These are phyloP conservation scores for Panthera leo DNA, from an alignment of 2,113 vertebrate genomes.

Conservation along the genomic window DNA sequence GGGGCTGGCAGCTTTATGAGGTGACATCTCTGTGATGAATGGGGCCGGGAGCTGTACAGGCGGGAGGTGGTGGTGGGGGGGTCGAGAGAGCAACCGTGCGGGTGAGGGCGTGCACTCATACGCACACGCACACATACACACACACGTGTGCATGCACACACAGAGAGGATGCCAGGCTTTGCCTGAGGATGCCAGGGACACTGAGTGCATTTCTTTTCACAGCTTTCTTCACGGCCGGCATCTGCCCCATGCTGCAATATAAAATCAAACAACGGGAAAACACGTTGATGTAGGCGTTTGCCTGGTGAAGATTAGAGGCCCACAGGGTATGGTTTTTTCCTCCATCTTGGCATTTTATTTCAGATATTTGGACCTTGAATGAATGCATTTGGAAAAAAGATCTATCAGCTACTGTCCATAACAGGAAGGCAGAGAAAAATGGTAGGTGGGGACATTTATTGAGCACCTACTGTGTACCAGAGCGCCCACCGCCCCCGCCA, in stretches of 20 bases:
- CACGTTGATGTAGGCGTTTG: neutral
- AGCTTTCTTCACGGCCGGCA: rapidly evolving
- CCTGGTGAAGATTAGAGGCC: neutral
- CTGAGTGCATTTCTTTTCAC: neutral
- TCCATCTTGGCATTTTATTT: neutral
- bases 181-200: neutral
- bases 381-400: neutral
- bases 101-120: rapidly evolving
- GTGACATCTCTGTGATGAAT: conserved; percentile 66
- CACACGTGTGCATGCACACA: rapidly evolving
- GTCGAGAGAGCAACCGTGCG: rapidly evolving
- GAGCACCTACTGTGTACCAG: neutral
- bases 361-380: no score
- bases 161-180: neutral
- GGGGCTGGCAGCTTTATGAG: conserved; percentile 79
- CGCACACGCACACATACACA: rapidly evolving
- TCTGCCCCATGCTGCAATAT: rapidly evolving
- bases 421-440: neutral
- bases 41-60: neutral
- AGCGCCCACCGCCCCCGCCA: rapidly evolving
- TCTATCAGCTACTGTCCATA: rapidly evolving
- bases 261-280: neutral
- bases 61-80: neutral
- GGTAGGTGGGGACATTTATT: rapidly evolving
- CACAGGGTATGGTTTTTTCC: rapidly evolving